These are phyloP conservation scores for Geodia barretti DNA, from an alignment of 37 sponge, comb jelly and placozoan species.

Conservation along the genomic window DNA sequence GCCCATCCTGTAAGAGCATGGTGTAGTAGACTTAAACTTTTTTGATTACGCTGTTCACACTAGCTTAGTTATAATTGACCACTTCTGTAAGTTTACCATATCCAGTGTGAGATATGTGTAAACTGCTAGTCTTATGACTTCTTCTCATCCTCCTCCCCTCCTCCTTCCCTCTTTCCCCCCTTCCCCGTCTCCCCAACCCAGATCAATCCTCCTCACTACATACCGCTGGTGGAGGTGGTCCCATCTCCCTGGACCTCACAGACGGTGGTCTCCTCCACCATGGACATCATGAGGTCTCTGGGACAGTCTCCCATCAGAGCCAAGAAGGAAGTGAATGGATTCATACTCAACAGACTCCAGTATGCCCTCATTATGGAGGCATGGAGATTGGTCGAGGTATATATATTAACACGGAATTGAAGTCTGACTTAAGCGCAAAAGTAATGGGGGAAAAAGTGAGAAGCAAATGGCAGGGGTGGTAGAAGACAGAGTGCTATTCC, in stretches of 20 bases:
- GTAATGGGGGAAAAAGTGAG: too few species aligned
- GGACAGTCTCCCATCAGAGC: constrained; percentile 86
- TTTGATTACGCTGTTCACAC: not conserved
- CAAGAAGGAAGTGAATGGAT: constrained; percentile 92
- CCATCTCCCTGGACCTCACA: constrained; percentile 83
- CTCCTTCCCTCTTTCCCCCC: not conserved
- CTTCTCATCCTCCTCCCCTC: constrained; percentile 3
- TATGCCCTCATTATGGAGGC: constrained; percentile 97
- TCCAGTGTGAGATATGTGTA: too few species aligned
- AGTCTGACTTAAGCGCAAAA: too few species aligned
- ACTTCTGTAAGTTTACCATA: too few species aligned
- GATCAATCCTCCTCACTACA: constrained; percentile 88
- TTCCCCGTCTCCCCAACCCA: not conserved
- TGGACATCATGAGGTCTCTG: constrained; percentile 68
- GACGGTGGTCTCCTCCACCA: constrained; percentile 30
- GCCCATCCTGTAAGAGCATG: constrained; percentile 80
- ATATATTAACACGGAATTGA: not conserved
- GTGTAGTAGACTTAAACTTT: not conserved
- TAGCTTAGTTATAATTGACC: too few species aligned
- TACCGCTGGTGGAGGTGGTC: constrained; percentile 88
- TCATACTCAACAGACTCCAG: constrained; percentile 92
- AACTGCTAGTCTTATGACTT: not conserved
- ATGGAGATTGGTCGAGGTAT: constrained; percentile 92
- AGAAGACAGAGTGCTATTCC: not conserved
- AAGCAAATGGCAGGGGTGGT: not conserved